These are phyloP conservation scores for Junco hyemalis DNA, from an alignment of 2,113 vertebrate species.

Conservation along the genomic window DNA sequence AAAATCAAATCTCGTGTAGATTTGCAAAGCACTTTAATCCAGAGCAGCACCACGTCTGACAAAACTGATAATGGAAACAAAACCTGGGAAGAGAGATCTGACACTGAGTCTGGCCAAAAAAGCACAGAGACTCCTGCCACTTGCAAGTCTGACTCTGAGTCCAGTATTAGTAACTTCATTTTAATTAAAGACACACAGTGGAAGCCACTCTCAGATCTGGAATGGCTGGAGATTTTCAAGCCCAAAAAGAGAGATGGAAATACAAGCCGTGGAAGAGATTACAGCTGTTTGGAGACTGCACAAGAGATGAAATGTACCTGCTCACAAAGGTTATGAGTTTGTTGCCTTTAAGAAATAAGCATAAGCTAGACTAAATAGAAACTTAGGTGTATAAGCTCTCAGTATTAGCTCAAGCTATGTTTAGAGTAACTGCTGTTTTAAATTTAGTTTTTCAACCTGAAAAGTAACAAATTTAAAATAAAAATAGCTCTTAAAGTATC, in stretches of 20 bases:
- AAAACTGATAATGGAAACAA: not conserved
- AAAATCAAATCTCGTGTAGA: not conserved
- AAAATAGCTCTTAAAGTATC: slow-evolving; percentile 7
- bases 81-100: not conserved
- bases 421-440: not conserved
- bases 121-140: not conserved
- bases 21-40: not conserved
- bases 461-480: not conserved
- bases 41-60: not conserved
- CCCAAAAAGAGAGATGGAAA: not conserved
- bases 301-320: not conserved
- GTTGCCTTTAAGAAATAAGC: not conserved
- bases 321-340: slow-evolving; percentile 34
- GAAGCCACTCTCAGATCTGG: slow-evolving; percentile 31
- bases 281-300: not conserved
- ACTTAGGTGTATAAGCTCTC: not conserved
- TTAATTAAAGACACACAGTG: not conserved
- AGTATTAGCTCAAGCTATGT: not conserved
- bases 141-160: not conserved
- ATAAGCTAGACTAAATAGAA: not conserved
- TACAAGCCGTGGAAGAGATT: not conserved
- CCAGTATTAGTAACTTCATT: not conserved
- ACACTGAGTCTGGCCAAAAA: not conserved
- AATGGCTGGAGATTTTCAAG: slow-evolving; percentile 72
- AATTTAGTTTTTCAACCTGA: not conserved